Percentiles rank a stretch among this genome's conserved stretches.
Conservation (phyloP, 1,140 invertebrate species). For the Melipona quadrifasciata region DNA sequence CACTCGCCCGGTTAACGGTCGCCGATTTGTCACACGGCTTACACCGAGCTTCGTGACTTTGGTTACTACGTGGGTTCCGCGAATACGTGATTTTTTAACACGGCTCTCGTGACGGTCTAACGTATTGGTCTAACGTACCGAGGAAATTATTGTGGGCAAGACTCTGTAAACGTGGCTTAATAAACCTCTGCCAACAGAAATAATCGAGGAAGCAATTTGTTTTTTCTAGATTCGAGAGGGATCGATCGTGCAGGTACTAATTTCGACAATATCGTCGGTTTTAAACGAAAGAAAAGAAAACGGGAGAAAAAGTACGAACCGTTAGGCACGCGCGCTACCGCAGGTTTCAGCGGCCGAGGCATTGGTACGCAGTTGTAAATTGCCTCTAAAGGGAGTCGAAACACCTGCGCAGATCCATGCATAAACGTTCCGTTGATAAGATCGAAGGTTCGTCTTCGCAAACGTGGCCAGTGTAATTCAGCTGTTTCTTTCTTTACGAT, state of each 20-base stretch:
- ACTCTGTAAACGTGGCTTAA: neutral
- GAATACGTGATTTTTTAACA: slow-evolving; percentile 23
- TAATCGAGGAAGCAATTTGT: neutral
- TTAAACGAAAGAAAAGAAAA: neutral
- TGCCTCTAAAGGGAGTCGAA: slow-evolving; percentile 18
- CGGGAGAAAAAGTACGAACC: neutral
- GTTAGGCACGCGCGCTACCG: neutral
- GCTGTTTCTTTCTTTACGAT: slow-evolving; percentile 49
- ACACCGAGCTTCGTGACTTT: neutral
- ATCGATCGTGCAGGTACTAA: neutral
- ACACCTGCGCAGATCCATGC: slow-evolving; percentile 55
- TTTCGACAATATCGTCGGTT: neutral
- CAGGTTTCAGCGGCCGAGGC: neutral
- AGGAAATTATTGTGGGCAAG: neutral
- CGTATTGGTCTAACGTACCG: slow-evolving; percentile 20
- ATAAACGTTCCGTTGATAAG: slow-evolving; percentile 47
- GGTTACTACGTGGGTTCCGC: neutral
- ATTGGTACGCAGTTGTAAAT: slow-evolving; percentile 25
- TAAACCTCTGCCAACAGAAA: neutral
- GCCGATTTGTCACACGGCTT: slow-evolving; percentile 66
- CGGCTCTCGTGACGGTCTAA: slow-evolving; percentile 7
- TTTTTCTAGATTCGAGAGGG: neutral
- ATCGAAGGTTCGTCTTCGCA: slow-evolving; percentile 52
- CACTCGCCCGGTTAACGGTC: slow-evolving; percentile 41
- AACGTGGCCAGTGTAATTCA: slow-evolving; percentile 20